Evolutionary conservation across 2,797 vertebrate species (phyloP).

Genomic region (Mycteria americana): DNA sequence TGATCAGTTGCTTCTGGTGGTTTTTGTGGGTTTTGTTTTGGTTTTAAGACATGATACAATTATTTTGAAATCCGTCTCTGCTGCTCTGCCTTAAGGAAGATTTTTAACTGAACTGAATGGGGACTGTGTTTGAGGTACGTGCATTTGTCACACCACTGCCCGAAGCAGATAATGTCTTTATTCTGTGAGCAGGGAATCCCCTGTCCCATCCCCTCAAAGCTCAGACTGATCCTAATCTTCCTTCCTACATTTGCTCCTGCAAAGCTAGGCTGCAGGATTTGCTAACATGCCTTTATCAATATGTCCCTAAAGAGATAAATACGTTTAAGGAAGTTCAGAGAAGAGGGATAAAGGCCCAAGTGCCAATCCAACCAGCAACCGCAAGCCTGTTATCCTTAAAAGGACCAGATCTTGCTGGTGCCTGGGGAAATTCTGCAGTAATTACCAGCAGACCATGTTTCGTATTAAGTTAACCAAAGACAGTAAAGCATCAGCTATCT

Average conservation of each 20-base stretch:
- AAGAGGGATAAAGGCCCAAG: neutral
- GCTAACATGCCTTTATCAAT: neutral
- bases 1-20: neutral
- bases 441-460: neutral
- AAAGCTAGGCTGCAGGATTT: neutral
- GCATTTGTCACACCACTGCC: neutral
- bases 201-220: neutral
- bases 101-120: neutral
- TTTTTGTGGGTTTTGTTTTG: neutral
- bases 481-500: neutral
- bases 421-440: neutral
- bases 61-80: neutral
- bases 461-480: neutral
- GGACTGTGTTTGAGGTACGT: neutral
- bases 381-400: neutral
- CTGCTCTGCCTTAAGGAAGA: neutral
- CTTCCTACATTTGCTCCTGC: neutral
- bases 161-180: neutral
- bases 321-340: neutral
- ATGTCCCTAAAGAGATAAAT: neutral
- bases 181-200: neutral
- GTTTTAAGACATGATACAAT: neutral
- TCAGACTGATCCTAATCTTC: neutral
- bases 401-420: neutral
- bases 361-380: neutral